Conservation (phyloP, 2,888 invertebrate genomes). For the Eulithis prunata region DNA sequence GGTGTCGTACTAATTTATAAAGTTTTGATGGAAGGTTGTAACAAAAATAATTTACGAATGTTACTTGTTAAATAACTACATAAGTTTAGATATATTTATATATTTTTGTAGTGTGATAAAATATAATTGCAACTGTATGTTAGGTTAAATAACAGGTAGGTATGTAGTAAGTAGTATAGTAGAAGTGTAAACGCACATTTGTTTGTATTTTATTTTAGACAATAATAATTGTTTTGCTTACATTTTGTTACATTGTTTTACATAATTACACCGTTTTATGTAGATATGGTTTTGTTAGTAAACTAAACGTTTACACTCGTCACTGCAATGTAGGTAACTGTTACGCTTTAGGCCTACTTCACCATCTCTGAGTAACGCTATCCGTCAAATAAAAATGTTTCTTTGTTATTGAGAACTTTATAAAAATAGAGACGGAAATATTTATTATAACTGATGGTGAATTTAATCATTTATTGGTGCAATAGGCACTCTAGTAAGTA, state of each 20-base stretch:
- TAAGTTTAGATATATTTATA: constrained; percentile 21
- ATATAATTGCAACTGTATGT: not conserved
- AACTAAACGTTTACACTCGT: too few species aligned
- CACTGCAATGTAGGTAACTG: too few species aligned
- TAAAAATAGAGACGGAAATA: too few species aligned
- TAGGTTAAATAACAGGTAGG: not conserved
- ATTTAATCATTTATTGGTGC: too few species aligned
- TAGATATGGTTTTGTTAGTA: too few species aligned
- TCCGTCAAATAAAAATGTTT: too few species aligned
- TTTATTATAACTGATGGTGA: too few species aligned
- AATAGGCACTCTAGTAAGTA: too few species aligned
- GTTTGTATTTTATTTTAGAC: not conserved
- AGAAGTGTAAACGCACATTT: constrained; percentile 19
- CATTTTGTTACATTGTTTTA: not conserved
- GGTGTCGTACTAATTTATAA: constrained; percentile 8
- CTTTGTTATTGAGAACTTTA: too few species aligned
- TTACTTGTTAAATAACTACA: constrained; percentile 18
- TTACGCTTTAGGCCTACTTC: too few species aligned
- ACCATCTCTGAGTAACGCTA: too few species aligned
- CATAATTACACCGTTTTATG: not conserved
- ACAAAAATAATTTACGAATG: constrained; percentile 12
- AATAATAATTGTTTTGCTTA: not conserved
- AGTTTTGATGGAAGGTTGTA: constrained; percentile 24
- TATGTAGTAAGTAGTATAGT: constrained; percentile 1
- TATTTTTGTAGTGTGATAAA: constrained; percentile 31